phyloP scores from a whole-genome alignment of 2,113 vertebrate genomes.

The Buteo buteo region DNA sequence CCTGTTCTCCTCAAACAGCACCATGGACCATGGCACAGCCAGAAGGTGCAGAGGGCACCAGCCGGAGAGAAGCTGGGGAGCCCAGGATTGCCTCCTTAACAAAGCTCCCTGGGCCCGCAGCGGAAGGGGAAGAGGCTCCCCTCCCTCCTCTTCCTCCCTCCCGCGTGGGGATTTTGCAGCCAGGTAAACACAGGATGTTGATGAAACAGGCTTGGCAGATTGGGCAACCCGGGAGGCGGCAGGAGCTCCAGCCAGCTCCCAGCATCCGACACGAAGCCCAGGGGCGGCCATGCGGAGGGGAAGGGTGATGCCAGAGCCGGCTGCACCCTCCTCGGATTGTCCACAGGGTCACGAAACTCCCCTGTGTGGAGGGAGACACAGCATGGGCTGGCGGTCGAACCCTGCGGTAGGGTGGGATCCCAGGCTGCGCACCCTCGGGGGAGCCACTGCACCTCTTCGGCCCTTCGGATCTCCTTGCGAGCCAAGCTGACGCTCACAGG shows the following conservation, averaged over 20 bases:
- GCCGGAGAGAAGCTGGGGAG: accelerated
- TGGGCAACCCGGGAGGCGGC: neutral
- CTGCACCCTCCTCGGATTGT: neutral
- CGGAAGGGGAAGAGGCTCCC: slow-evolving; percentile 7
- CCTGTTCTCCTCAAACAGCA: neutral
- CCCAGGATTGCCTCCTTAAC: accelerated
- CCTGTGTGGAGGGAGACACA: neutral
- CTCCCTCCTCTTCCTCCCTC: slow-evolving; percentile 14
- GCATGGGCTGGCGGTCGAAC: neutral
- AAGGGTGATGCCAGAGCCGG: neutral
- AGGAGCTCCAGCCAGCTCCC: neutral
- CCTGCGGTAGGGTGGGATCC: neutral
- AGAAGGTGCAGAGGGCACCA: neutral
- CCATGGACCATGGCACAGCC: accelerated
- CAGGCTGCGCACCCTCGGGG: neutral
- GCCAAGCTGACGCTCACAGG: neutral
- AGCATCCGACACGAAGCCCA: accelerated
- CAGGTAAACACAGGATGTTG: slow-evolving; percentile 61
- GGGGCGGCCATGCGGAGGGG: accelerated
- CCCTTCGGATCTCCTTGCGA: neutral
- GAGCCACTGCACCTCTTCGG: neutral
- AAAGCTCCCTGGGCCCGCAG: neutral
- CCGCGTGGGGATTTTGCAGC: neutral
- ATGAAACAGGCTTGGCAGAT: neutral
- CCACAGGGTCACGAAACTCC: neutral